Percentiles rank a stretch among this genome's conserved stretches.
Evolutionary conservation across 1,140 invertebrate genomes (phyloP).

Genomic region (Eupristina koningsbergeri): DNA sequence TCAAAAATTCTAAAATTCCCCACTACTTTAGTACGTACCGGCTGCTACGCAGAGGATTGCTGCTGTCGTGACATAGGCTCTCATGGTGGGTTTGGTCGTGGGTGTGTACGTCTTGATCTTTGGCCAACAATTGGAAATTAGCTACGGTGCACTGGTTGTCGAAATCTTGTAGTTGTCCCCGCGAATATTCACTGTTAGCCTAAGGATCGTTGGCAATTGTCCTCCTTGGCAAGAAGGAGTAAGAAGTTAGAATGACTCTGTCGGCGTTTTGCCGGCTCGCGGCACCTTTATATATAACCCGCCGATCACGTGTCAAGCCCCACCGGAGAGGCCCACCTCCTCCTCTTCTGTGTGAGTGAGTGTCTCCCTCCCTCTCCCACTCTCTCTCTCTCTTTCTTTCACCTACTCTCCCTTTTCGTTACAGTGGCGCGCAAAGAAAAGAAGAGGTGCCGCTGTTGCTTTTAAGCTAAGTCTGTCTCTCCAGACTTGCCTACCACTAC

Average conservation of each 20-base stretch:
- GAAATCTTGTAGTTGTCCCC: neutral
- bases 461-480: neutral
- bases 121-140: neutral
- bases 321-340: neutral
- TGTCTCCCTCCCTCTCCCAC: neutral
- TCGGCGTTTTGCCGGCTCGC: slow-evolving; percentile 33
- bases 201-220: neutral
- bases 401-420: neutral
- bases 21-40: slow-evolving; percentile 67
- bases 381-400: neutral
- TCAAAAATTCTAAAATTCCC: neutral
- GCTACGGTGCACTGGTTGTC: slow-evolving; percentile 12
- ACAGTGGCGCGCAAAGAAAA: neutral
- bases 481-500: neutral
- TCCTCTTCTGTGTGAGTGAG: too few species aligned
- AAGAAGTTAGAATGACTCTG: slow-evolving; percentile 44
- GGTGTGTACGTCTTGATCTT: neutral
- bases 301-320: slow-evolving; percentile 40
- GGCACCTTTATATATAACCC: slow-evolving; percentile 48
- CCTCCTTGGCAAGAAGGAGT: neutral
- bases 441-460: slow-evolving; percentile 4
- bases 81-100: slow-evolving; percentile 57
- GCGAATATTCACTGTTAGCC: slow-evolving; percentile 1
- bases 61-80: slow-evolving; percentile 69
- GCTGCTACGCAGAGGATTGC: slow-evolving; percentile 71